phyloP scores from a whole-genome alignment of 2,113 vertebrate species.

The Tyto alba region DNA sequence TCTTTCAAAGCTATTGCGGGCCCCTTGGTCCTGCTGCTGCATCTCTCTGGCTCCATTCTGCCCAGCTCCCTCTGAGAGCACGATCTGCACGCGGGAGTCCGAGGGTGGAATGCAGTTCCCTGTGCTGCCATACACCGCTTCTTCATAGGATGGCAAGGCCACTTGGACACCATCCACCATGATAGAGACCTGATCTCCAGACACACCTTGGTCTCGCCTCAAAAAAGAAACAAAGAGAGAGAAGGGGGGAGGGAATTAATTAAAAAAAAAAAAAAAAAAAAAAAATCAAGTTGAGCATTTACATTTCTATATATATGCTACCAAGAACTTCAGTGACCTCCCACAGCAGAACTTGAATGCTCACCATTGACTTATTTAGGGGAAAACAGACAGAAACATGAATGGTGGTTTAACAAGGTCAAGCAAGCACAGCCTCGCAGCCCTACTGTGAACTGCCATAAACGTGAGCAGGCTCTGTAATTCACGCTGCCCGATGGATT shows the following conservation, averaged over 20 bases:
- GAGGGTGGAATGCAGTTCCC: slow-evolving; percentile 79
- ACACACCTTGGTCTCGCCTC: slow-evolving; percentile 92
- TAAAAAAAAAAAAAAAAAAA: too few species aligned
- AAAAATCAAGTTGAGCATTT: neutral
- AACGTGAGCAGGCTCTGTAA: neutral
- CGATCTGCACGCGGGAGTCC: slow-evolving; percentile 90
- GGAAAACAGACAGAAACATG: neutral
- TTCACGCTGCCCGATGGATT: neutral
- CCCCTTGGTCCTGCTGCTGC: slow-evolving; percentile 61
- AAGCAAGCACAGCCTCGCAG: neutral
- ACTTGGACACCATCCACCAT: slow-evolving; percentile 97
- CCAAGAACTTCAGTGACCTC: neutral
- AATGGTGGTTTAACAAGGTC: neutral
- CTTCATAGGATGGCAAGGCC: slow-evolving; percentile 93
- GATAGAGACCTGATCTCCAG: slow-evolving; percentile 90
- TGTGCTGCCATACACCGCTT: slow-evolving; percentile 92
- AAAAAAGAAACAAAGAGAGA: neutral
- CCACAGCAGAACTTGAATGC: neutral
- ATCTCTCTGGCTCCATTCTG: slow-evolving; percentile 49
- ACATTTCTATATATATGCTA: neutral
- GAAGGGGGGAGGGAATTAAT: too few species aligned
- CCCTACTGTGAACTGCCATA: neutral
- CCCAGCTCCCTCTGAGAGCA: slow-evolving; percentile 85
- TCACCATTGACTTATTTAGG: neutral
- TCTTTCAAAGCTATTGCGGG: slow-evolving; percentile 65